A percentile compares a stretch with the other conserved stretches of the same genome.
phyloP scores from a whole-genome alignment of 2,797 vertebrate genomes.

The Bradypodion ventrale region DNA sequence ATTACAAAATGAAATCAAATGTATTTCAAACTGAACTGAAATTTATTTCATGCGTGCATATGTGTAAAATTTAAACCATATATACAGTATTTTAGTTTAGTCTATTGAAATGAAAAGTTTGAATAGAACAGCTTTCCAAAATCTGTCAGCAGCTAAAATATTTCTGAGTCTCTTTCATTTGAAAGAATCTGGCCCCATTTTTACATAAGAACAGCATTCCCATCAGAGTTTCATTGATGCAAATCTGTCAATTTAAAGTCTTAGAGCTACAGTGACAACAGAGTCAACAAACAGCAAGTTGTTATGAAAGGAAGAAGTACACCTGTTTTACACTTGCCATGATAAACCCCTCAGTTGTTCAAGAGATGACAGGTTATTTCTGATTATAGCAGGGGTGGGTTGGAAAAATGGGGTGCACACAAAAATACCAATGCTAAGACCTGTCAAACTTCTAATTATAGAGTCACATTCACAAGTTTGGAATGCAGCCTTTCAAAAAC shows the following conservation, averaged over 20 bases:
- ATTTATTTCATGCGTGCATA: background rate
- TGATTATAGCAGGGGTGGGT: background rate
- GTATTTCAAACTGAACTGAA: background rate
- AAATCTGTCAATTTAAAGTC: constrained; percentile 37
- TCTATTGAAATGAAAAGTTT: background rate
- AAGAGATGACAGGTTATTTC: constrained; percentile 26
- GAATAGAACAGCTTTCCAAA: constrained; percentile 14
- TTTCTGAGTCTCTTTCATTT: constrained; percentile 12
- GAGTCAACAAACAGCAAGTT: constrained; percentile 33
- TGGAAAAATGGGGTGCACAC: background rate
- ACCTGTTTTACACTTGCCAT: background rate
- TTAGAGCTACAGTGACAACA: constrained; percentile 21
- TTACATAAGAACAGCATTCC: constrained; percentile 28
- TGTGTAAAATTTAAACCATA: background rate
- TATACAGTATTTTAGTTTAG: constrained; percentile 4
- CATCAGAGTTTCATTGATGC: constrained; percentile 23
- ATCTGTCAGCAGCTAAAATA: constrained; percentile 35
- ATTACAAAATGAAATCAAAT: background rate
- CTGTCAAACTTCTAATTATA: constrained; percentile 32
- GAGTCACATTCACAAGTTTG: background rate
- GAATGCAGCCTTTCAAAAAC: constrained; percentile 29
- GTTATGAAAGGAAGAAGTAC: constrained; percentile 33
- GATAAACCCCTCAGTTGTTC: constrained; percentile 5
- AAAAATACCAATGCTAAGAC: constrained; percentile 1
- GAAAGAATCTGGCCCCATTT: constrained; percentile 25